These are phyloP conservation scores for Malacosoma neustria DNA, from an alignment of 2,888 invertebrate genomes.

Conservation along the genomic window DNA sequence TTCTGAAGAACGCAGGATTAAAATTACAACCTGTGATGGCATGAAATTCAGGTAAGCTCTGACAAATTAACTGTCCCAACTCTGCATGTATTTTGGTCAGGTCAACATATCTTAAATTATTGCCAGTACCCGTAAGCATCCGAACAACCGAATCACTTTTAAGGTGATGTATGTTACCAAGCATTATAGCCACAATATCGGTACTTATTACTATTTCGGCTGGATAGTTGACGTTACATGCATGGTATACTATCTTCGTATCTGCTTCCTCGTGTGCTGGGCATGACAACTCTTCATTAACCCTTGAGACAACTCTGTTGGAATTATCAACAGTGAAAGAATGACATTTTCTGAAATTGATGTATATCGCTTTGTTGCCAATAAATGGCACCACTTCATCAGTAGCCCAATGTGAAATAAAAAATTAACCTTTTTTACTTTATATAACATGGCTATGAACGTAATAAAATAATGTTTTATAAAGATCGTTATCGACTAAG, in stretches of 20 bases:
- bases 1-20: neutral
- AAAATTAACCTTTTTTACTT: too few species aligned
- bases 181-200: conserved; percentile 19
- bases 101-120: conserved; percentile 12
- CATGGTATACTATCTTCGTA: conserved; percentile 12
- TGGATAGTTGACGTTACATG: conserved; percentile 9
- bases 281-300: conserved; percentile 13
- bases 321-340: conserved; percentile 5
- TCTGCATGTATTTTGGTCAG: conserved; percentile 14
- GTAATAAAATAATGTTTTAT: too few species aligned
- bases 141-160: conserved; percentile 9
- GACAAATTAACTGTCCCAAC: conserved; percentile 15
- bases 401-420: too few species aligned
- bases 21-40: conserved; percentile 23
- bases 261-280: conserved; percentile 18
- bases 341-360: conserved; percentile 6
- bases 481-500: too few species aligned
- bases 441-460: too few species aligned
- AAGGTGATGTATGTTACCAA: conserved; percentile 14
- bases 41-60: conserved; percentile 22
- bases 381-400: too few species aligned
- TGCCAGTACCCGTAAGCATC: conserved; percentile 15
- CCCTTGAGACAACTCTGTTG: conserved; percentile 8
- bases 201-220: conserved; percentile 11
- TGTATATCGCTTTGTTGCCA: too few species aligned